phyloP scores from a whole-genome alignment of 2,888 invertebrate species.

The Hanleya hanleyi region DNA sequence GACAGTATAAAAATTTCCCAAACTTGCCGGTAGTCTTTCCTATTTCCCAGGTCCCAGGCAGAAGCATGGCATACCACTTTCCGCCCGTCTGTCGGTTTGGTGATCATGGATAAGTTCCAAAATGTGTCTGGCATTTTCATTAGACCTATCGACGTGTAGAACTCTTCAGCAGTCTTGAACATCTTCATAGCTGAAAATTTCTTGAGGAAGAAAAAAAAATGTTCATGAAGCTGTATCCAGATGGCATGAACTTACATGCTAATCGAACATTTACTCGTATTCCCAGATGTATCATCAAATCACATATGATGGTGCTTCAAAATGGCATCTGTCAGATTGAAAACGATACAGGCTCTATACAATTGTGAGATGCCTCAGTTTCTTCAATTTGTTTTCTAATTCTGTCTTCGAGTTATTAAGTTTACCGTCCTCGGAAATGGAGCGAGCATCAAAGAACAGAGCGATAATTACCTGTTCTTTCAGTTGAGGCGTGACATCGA shows the following conservation, averaged over 20 bases:
- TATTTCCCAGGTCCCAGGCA: slow-evolving; percentile 91
- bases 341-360: too few relatives aligned
- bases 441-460: not conserved
- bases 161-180: slow-evolving; percentile 70
- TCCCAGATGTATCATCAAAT: too few relatives aligned
- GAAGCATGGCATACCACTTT: slow-evolving; percentile 81
- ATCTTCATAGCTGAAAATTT: slow-evolving; percentile 76
- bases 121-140: slow-evolving; percentile 87
- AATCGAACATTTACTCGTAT: too few relatives aligned
- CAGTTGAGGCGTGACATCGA: slow-evolving; percentile 87
- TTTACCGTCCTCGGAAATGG: too few relatives aligned
- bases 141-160: slow-evolving; percentile 75
- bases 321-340: too few relatives aligned
- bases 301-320: too few relatives aligned
- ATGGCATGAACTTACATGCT: too few relatives aligned
- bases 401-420: too few relatives aligned
- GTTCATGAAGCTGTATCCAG: too few relatives aligned
- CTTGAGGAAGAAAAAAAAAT: slow-evolving; percentile 56
- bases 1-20: too few relatives aligned
- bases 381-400: too few relatives aligned
- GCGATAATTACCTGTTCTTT: slow-evolving; percentile 49
- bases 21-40: slow-evolving; percentile 86
- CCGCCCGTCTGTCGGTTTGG: slow-evolving; percentile 82
- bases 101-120: slow-evolving; percentile 87
- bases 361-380: too few relatives aligned